These are phyloP conservation scores for Scotopteryx bipunctaria DNA, from an alignment of 2,888 invertebrate genomes.

Conservation along the genomic window DNA sequence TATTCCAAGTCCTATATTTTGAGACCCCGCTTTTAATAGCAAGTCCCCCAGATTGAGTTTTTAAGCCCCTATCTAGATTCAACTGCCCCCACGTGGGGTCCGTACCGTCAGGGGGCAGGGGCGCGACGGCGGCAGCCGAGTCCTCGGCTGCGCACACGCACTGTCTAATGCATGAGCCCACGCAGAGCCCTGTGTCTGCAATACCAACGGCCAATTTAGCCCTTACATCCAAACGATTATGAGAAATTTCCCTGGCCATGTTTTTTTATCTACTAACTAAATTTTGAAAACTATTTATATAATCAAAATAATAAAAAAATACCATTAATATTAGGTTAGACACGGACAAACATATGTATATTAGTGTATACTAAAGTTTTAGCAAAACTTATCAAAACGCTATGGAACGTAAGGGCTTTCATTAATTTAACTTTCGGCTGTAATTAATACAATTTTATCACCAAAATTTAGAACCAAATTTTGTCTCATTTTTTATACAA, in stretches of 20 bases:
- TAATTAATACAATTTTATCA: slow-evolving; percentile 2
- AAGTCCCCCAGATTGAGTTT: background rate
- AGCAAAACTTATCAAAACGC: no score
- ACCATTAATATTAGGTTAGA: no score
- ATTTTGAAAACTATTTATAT: no score
- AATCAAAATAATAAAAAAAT: no score
- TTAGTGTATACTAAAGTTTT: no score
- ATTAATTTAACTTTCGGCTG: background rate
- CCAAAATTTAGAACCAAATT: background rate
- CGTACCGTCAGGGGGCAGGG: slow-evolving; percentile 62
- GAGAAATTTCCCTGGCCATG: no score
- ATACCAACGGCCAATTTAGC: slow-evolving; percentile 54
- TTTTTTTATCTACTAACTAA: no score
- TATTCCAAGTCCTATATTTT: no score
- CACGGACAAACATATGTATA: no score
- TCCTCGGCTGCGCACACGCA: slow-evolving; percentile 77
- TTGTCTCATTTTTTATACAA: background rate
- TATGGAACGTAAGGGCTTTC: slow-evolving; percentile 35
- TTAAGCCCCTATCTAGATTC: slow-evolving; percentile 24
- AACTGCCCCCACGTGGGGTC: slow-evolving; percentile 9
- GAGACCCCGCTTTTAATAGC: no score
- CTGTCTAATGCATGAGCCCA: slow-evolving; percentile 78
- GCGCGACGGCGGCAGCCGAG: slow-evolving; percentile 63
- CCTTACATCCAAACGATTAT: slow-evolving; percentile 43
- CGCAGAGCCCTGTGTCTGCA: slow-evolving; percentile 78